These are phyloP conservation scores for Catonia carolina DNA, from an alignment of 2,888 invertebrate genomes.

Conservation along the genomic window DNA sequence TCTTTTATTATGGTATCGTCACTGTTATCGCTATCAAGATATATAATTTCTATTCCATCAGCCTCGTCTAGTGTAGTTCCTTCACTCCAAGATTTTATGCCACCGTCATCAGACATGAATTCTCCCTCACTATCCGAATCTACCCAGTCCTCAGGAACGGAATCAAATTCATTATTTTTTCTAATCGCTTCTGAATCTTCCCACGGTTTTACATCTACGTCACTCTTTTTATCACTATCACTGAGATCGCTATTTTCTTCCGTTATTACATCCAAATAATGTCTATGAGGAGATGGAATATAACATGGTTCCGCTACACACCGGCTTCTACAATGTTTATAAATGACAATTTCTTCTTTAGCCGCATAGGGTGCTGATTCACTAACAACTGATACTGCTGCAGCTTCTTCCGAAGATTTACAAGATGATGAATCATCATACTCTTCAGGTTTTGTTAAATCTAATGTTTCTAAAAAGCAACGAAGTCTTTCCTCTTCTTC, in stretches of 20 bases:
- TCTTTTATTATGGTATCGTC: conserved; percentile 15
- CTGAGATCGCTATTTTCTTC: conserved; percentile 36
- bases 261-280: conserved; percentile 34
- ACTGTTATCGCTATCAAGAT: conserved; percentile 51
- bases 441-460: conserved; percentile 40
- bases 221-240: conserved; percentile 30
- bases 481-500: conserved; percentile 53
- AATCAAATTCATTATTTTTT: conserved; percentile 26
- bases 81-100: conserved; percentile 33
- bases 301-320: conserved; percentile 23
- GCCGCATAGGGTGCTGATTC: background rate
- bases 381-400: conserved; percentile 4
- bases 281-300: conserved; percentile 26
- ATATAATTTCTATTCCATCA: conserved; percentile 58
- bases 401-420: conserved; percentile 16
- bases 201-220: conserved; percentile 27
- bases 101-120: conserved; percentile 29
- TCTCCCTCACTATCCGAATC: conserved; percentile 24
- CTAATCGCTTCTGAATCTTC: conserved; percentile 28
- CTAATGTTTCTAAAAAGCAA: conserved; percentile 51
- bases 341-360: conserved; percentile 21
- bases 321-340: conserved; percentile 16
- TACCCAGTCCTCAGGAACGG: conserved; percentile 30
- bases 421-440: conserved; percentile 17
- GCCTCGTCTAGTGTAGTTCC: conserved; percentile 31